Evolutionary conservation across 2,797 vertebrate genomes (phyloP), one percentile per base, ranked within the genome.

Genomic region (Coranthus polyacanthus): DNA sequence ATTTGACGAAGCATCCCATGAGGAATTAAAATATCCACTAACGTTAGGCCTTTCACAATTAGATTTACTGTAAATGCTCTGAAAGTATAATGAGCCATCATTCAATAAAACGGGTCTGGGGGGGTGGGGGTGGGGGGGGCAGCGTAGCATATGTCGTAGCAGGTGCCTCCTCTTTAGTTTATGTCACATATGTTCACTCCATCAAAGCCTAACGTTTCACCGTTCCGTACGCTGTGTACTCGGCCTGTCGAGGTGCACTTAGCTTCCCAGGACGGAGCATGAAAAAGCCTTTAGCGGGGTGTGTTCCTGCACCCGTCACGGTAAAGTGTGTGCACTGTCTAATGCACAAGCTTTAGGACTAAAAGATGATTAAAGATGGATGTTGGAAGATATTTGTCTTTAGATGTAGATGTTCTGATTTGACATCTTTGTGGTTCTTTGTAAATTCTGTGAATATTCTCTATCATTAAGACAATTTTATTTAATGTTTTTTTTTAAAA

Each of bases 261-360:
- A 21, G n/a, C n/a, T 76, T 88, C 85, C 72, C 85, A 84, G 76
- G 72, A 65, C 46, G 38, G 45, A 55, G 81, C 69, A 84, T 85
- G 76, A 75, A 78, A 67, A 79, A 51, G 68, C 50, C 57, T 71
- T 85, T 53, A 75, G 60, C 12, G 10, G 60, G 47, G 56, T 52
- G 51, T 68, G 68, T 79, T 49, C 50, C 21, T 71, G 68, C 79
- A 85, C 85, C 84, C 87, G 86, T 87, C 34, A 3, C 29, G 34
- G 4, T 22, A 46, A 65, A 61, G 54, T 63, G 47, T 50, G 50
- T 62, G 22, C 54, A 49, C n/a, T n/a, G 42, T 58, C 22, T 18
- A 78, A 62, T 21, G 50, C 16, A 41, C 55, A 45, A 54, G 49
- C 62, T 71, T 51, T 6, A 29, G 26, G 6, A 29, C 26, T 29